phyloP scores from a whole-genome alignment of 2,888 invertebrate genomes.

The Gari tellinella region DNA sequence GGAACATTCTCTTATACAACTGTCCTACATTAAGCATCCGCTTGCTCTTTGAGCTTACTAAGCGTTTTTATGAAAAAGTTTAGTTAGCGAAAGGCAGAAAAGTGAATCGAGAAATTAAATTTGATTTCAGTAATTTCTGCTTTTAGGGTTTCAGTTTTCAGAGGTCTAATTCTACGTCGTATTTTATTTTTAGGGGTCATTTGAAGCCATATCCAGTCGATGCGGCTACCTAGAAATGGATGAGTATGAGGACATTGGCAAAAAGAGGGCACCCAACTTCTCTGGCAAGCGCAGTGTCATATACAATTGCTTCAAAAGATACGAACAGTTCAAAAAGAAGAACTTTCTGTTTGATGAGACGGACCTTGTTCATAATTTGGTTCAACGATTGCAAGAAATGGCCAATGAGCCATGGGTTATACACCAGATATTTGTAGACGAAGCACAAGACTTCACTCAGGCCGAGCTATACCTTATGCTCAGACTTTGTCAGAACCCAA shows the following conservation, averaged over 20 bases:
- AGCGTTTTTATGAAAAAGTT: too few species aligned
- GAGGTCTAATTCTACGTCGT: too few species aligned
- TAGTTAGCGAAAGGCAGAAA: too few species aligned
- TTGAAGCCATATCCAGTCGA: conserved; percentile 50
- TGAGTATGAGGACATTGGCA: conserved; percentile 53
- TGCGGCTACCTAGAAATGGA: conserved; percentile 45
- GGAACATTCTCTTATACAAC: too few species aligned
- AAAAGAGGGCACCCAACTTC: conserved; percentile 64
- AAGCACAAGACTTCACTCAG: conserved; percentile 76
- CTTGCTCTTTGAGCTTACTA: too few species aligned
- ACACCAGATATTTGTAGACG: conserved; percentile 72
- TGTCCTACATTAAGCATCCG: too few species aligned
- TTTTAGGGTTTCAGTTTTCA: too few species aligned
- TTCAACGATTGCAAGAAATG: conserved; percentile 22
- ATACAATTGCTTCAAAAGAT: conserved; percentile 51
- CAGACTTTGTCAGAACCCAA: conserved; percentile 64
- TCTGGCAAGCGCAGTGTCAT: conserved; percentile 50
- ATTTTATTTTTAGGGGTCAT: conserved; percentile 44
- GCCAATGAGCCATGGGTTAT: conserved; percentile 27
- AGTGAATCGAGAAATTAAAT: too few species aligned
- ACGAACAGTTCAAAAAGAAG: conserved; percentile 40
- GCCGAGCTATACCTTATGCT: conserved; percentile 72
- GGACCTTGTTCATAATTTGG: conserved; percentile 55
- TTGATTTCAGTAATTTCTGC: too few species aligned
- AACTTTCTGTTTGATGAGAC: conserved; percentile 57